phyloP scores from a whole-genome alignment of 2,113 vertebrate genomes.

The Oophaga pumilio region DNA sequence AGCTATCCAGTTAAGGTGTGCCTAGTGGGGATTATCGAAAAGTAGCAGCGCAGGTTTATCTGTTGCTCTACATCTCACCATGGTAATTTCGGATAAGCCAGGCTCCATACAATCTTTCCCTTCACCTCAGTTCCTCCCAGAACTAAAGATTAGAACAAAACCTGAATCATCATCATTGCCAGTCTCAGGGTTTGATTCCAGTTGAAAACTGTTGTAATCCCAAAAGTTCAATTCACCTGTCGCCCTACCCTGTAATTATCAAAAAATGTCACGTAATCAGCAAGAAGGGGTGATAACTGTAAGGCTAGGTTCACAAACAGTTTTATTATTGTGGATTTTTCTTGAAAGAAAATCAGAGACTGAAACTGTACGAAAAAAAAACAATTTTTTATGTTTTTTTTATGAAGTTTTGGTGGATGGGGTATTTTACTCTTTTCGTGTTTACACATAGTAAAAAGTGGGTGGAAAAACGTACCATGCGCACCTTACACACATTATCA shows the following conservation, averaged over 20 bases:
- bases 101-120: slow-evolving; percentile 44
- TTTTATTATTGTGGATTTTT: too few species aligned
- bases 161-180: slow-evolving; percentile 40
- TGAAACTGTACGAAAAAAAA: too few species aligned
- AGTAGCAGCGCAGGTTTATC: slow-evolving; percentile 54
- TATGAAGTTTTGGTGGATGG: too few species aligned
- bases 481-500: too few species aligned
- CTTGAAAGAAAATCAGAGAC: too few species aligned
- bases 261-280: slow-evolving; percentile 21
- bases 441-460: too few species aligned
- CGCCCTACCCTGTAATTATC: slow-evolving; percentile 47
- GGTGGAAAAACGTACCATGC: too few species aligned
- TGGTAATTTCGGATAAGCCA: slow-evolving; percentile 54
- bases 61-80: slow-evolving; percentile 54
- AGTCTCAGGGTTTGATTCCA: slow-evolving; percentile 31
- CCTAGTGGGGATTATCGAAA: slow-evolving; percentile 51
- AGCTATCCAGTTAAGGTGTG: slow-evolving; percentile 50
- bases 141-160: slow-evolving; percentile 44
- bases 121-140: slow-evolving; percentile 48
- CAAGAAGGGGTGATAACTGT: neutral
- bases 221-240: slow-evolving; percentile 46
- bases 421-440: too few species aligned
- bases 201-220: slow-evolving; percentile 44
- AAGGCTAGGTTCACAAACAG: neutral
- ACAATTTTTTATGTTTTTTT: too few species aligned